A percentile compares a stretch with the other conserved stretches of the same genome.
phyloP scores from a whole-genome alignment of 2,797 vertebrate species.

The Anableps anableps region DNA sequence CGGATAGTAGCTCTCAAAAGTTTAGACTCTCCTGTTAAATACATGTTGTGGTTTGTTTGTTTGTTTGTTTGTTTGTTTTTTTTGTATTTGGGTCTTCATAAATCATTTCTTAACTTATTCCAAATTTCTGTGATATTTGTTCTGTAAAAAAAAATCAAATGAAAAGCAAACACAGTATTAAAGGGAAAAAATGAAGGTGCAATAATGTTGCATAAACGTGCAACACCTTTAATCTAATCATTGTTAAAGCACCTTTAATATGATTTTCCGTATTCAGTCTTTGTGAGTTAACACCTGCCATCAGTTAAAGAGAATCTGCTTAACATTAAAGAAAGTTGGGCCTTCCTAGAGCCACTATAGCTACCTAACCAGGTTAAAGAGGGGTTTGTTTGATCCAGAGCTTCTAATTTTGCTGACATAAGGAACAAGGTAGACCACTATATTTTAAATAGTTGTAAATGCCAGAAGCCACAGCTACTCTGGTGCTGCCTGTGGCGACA shows the following conservation, averaged over 20 bases:
- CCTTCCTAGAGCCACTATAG: background rate
- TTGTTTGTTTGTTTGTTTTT: background rate
- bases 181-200: background rate
- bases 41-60: too few relatives aligned
- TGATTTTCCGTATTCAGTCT: background rate
- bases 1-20: background rate
- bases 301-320: background rate
- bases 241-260: background rate
- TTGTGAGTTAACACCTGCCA: background rate
- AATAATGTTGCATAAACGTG: background rate
- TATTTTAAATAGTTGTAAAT: constrained; percentile 92
- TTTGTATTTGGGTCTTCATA: background rate
- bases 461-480: constrained; percentile 89
- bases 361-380: too few relatives aligned
- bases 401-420: too few relatives aligned
- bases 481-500: constrained; percentile 81
- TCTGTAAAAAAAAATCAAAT: background rate
- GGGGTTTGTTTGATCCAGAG: too few relatives aligned
- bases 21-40: background rate
- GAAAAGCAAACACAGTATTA: background rate
- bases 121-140: background rate
- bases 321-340: background rate
- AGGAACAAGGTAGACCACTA: too few relatives aligned
- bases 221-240: background rate
- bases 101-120: background rate